phyloP scores from a whole-genome alignment of 2,797 vertebrate species.

The Acipenser ruthenus region DNA sequence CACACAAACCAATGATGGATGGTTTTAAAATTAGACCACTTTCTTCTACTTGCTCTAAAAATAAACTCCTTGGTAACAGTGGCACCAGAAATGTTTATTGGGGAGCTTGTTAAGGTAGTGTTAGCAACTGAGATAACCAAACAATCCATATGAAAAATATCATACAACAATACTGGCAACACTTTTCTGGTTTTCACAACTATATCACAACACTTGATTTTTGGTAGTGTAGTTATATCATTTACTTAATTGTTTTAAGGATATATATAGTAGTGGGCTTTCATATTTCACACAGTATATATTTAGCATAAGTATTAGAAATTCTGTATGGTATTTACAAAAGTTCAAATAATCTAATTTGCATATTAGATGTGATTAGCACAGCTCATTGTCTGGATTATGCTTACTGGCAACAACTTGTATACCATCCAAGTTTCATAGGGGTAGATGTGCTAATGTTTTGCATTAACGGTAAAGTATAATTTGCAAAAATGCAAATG shows the following conservation, averaged over 20 bases:
- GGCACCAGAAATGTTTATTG: slow-evolving; percentile 69
- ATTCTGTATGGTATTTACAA: slow-evolving; percentile 33
- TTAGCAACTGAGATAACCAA: slow-evolving; percentile 63
- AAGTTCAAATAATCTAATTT: slow-evolving; percentile 43
- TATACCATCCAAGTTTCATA: slow-evolving; percentile 18
- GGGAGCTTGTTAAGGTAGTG: slow-evolving; percentile 68
- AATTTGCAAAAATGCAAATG: slow-evolving; percentile 27
- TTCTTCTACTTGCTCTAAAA: slow-evolving; percentile 38
- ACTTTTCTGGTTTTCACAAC: background rate
- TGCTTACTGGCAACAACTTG: slow-evolving; percentile 31
- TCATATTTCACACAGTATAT: no score
- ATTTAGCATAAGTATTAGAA: slow-evolving; percentile 13
- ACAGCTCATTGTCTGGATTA: slow-evolving; percentile 46
- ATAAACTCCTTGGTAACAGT: slow-evolving; percentile 63
- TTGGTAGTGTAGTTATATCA: no score
- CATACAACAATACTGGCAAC: background rate
- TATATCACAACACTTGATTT: no score
- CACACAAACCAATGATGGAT: no score
- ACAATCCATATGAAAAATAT: slow-evolving; percentile 30
- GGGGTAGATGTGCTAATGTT: slow-evolving; percentile 24
- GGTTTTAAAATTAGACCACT: slow-evolving; percentile 12
- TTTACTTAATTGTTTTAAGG: no score
- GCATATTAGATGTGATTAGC: slow-evolving; percentile 48
- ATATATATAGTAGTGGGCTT: no score
- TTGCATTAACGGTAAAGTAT: slow-evolving; percentile 18